These are phyloP conservation scores for Altica lythri DNA, from an alignment of 2,888 invertebrate genomes.

Conservation along the genomic window DNA sequence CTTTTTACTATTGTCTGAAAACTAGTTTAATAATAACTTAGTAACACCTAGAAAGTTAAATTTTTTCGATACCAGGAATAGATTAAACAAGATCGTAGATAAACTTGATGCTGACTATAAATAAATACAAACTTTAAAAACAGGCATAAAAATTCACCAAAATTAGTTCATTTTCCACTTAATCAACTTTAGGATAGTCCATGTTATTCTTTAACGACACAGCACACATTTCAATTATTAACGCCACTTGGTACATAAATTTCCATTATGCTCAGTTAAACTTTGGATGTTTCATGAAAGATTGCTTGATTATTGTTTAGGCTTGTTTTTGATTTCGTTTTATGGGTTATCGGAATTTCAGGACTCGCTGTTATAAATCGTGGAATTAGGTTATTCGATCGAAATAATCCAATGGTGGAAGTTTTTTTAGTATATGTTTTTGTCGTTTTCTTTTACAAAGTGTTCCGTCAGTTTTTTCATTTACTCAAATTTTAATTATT, in stretches of 20 bases:
- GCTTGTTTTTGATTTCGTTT: slow-evolving; percentile 22
- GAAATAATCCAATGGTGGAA: background rate
- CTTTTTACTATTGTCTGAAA: too few relatives aligned
- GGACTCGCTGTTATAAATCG: slow-evolving; percentile 3
- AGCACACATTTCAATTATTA: slow-evolving; percentile 42
- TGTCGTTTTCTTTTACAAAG: background rate
- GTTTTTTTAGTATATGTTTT: background rate
- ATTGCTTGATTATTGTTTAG: slow-evolving; percentile 26
- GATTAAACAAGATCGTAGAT: too few relatives aligned
- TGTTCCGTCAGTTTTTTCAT: too few relatives aligned
- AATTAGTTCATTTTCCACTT: slow-evolving; percentile 25
- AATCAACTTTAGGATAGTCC: slow-evolving; percentile 24
- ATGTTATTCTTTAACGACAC: slow-evolving; percentile 25
- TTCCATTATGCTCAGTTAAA: slow-evolving; percentile 34
- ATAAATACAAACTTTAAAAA: background rate
- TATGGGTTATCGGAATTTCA: slow-evolving; percentile 18
- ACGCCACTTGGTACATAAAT: slow-evolving; percentile 41
- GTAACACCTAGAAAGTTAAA: too few relatives aligned
- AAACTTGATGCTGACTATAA: too few relatives aligned
- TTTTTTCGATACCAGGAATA: too few relatives aligned
- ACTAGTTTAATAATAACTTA: too few relatives aligned
- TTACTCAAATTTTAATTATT: too few relatives aligned
- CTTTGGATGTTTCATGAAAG: slow-evolving; percentile 16
- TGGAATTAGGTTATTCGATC: slow-evolving; percentile 9
- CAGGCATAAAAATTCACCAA: background rate